phyloP scores from a whole-genome alignment of 64 coral and sea anemone genomes.

The Montipora cactus region DNA sequence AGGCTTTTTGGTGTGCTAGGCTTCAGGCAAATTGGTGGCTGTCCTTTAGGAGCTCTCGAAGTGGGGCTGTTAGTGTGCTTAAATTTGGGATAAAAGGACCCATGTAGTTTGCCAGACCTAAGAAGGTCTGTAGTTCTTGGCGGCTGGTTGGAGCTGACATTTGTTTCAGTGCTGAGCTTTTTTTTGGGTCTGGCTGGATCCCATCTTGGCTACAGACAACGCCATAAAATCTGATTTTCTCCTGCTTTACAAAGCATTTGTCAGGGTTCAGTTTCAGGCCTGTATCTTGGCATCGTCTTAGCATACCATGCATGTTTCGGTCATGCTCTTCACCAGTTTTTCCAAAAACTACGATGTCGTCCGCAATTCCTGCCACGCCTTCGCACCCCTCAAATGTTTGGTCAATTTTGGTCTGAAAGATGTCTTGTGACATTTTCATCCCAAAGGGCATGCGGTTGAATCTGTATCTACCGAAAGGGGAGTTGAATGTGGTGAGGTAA shows the following conservation, averaged over 20 bases:
- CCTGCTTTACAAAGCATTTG: conserved; percentile 66
- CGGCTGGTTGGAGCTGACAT: not conserved
- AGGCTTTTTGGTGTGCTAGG: conserved; percentile 36
- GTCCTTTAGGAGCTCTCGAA: conserved; percentile 43
- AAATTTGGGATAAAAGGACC: conserved; percentile 71
- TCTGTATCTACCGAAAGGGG: conserved; percentile 18
- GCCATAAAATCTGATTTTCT: conserved; percentile 63
- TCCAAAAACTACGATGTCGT: conserved; percentile 67
- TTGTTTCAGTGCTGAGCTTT: too few species aligned
- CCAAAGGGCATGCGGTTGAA: conserved; percentile 67
- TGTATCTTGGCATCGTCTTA: conserved; percentile 16
- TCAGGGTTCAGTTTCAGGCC: conserved; percentile 53
- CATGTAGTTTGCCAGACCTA: conserved; percentile 77
- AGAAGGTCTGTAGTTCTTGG: conserved; percentile 43
- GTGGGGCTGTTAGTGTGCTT: conserved; percentile 54
- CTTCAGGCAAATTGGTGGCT: conserved; percentile 17
- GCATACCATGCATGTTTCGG: conserved; percentile 50
- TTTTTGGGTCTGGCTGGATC: too few species aligned
- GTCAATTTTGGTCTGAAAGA: conserved; percentile 64
- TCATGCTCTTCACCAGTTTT: conserved; percentile 61
- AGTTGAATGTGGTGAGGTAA: conserved; percentile 61
- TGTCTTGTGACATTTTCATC: conserved; percentile 22
- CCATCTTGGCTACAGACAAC: too few species aligned
- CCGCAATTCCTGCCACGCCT: not conserved
- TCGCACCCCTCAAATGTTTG: conserved; percentile 64